A percentile compares a stretch with the other conserved stretches of the same genome.
These are phyloP conservation scores for Acanthurus lineatus DNA, from an alignment of 2,797 vertebrate genomes.

Conservation along the genomic window DNA sequence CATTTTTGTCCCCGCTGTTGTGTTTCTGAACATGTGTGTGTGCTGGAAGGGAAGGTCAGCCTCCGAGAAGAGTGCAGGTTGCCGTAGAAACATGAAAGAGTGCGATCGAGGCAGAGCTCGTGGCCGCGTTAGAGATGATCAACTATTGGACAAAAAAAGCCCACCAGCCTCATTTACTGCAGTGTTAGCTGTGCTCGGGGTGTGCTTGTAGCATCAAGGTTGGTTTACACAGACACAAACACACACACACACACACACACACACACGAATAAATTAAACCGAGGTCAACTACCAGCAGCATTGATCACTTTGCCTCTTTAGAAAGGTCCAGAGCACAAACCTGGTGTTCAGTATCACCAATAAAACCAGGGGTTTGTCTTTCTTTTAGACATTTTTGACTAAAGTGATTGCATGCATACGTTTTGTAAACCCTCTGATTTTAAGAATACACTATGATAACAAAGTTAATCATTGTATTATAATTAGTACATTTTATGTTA, in stretches of 20 bases:
- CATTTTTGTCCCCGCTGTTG: neutral
- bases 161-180: slow-evolving; percentile 85
- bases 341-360: slow-evolving; percentile 15
- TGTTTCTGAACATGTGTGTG: slow-evolving; percentile 17
- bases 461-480: neutral
- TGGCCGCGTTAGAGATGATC: slow-evolving; percentile 86
- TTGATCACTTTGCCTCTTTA: slow-evolving; percentile 41
- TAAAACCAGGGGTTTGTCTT: neutral
- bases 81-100: slow-evolving; percentile 85
- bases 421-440: neutral
- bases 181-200: slow-evolving; percentile 84
- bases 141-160: slow-evolving; percentile 84
- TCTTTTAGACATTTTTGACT: neutral
- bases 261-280: slow-evolving; percentile 41
- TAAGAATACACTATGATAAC: neutral
- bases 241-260: slow-evolving; percentile 15
- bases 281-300: slow-evolving; percentile 54
- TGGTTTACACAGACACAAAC: slow-evolving; percentile 28
- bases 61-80: slow-evolving; percentile 78
- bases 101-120: slow-evolving; percentile 86
- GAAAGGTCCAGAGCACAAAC: slow-evolving; percentile 32
- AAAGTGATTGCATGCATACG: neutral
- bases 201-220: slow-evolving; percentile 86
- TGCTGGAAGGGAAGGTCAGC: slow-evolving; percentile 84
- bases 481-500: neutral